phyloP scores from a whole-genome alignment of 2,888 invertebrate species.

The Philhelius pedissequus region DNA sequence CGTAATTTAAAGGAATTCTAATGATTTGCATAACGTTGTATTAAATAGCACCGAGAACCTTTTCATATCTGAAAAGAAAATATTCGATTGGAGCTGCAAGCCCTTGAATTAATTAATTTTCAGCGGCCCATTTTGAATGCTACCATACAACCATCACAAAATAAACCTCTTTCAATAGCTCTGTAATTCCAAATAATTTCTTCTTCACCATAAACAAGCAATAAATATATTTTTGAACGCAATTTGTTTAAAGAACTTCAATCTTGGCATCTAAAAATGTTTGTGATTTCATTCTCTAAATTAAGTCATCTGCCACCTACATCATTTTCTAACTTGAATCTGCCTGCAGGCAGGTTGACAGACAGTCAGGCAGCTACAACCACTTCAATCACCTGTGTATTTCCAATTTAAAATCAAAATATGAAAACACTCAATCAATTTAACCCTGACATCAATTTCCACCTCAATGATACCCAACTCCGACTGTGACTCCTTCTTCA shows the following conservation, averaged over 20 bases:
- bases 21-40: no score
- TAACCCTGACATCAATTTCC: slow-evolving; percentile 62
- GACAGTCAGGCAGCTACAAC: background rate
- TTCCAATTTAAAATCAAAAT: slow-evolving; percentile 62
- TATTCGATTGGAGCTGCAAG: background rate
- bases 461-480: background rate
- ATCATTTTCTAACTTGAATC: background rate
- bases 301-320: slow-evolving; percentile 12
- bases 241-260: slow-evolving; percentile 31
- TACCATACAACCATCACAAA: background rate
- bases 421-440: slow-evolving; percentile 63
- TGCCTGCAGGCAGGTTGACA: background rate
- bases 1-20: no score
- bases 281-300: background rate
- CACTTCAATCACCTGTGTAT: slow-evolving; percentile 39
- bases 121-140: background rate
- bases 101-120: background rate
- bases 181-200: background rate
- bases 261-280: slow-evolving; percentile 15
- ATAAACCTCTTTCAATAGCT: background rate
- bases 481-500: background rate
- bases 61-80: background rate
- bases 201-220: background rate
- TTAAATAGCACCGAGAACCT: background rate
- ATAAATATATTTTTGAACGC: background rate